phyloP scores from a whole-genome alignment of 1,140 invertebrate species.

The Solenopsis invicta region DNA sequence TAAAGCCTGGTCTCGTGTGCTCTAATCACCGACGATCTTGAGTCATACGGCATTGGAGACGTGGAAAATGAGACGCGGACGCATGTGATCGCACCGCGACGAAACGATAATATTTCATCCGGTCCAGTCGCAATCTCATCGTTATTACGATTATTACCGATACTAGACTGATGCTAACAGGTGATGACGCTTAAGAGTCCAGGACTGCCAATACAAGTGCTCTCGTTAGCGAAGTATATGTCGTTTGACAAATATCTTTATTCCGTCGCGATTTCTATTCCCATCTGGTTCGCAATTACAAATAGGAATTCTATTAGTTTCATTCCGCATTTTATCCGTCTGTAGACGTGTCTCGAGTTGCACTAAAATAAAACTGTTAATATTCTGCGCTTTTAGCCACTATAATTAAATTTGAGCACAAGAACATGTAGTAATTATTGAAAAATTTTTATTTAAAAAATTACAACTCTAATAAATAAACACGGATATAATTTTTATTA shows the following conservation, averaged over 20 bases:
- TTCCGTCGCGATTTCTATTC: too few species aligned
- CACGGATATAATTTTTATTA: neutral
- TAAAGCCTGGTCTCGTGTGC: conserved; percentile 63
- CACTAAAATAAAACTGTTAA: neutral
- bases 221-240: conserved; percentile 30
- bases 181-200: conserved; percentile 32
- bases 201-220: neutral
- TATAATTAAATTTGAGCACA: conserved; percentile 22
- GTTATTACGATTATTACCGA: conserved; percentile 43
- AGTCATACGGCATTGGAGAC: conserved; percentile 36
- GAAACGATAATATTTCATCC: conserved; percentile 60
- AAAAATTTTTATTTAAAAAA: neutral
- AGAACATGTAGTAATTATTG: neutral
- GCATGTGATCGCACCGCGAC: neutral
- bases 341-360: neutral
- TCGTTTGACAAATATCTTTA: neutral
- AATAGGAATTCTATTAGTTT: too few species aligned
- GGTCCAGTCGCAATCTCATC: conserved; percentile 48
- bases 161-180: conserved; percentile 23
- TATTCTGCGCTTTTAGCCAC: too few species aligned
- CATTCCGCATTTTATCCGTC: too few species aligned
- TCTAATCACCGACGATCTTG: conserved; percentile 69
- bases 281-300: too few species aligned
- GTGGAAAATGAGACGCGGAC: conserved; percentile 38
- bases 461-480: neutral